A percentile compares a stretch with the other conserved stretches of the same genome.
phyloP scores from a whole-genome alignment of 2,888 invertebrate species.

The Calameuta idolon region DNA sequence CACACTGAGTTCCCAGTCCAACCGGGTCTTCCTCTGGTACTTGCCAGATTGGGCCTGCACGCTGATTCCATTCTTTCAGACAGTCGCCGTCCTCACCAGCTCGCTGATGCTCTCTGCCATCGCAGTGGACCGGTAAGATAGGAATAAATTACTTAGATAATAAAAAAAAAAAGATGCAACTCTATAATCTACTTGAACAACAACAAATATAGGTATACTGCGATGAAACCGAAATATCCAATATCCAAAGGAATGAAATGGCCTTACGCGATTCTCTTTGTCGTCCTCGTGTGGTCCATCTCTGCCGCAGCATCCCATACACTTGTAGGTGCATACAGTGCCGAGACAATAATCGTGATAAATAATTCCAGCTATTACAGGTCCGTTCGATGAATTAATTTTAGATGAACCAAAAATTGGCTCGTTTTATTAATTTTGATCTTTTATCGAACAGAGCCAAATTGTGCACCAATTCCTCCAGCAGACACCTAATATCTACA shows the following conservation, averaged over 20 bases:
- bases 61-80: slow-evolving; percentile 69
- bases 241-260: slow-evolving; percentile 33
- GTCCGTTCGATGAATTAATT: slow-evolving; percentile 31
- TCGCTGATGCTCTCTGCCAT: slow-evolving; percentile 70
- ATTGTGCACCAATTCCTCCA: slow-evolving; percentile 31
- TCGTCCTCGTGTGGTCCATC: slow-evolving; percentile 41
- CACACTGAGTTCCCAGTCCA: slow-evolving; percentile 30
- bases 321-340: slow-evolving; percentile 40
- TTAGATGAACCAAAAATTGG: slow-evolving; percentile 4
- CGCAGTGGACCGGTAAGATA: slow-evolving; percentile 71
- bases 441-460: slow-evolving; percentile 28
- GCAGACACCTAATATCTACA: slow-evolving; percentile 32
- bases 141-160: slow-evolving; percentile 44
- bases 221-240: slow-evolving; percentile 41
- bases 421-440: slow-evolving; percentile 7
- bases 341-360: slow-evolving; percentile 35
- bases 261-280: slow-evolving; percentile 35
- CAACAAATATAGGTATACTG: slow-evolving; percentile 13
- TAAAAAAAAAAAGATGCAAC: background rate
- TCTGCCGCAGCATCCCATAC: slow-evolving; percentile 45
- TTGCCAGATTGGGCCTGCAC: slow-evolving; percentile 60
- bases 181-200: background rate
- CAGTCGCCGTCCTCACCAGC: slow-evolving; percentile 69
- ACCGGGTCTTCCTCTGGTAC: slow-evolving; percentile 36
- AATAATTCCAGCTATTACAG: slow-evolving; percentile 39